Base-by-base conservation (phyloP, 1,140 invertebrate genomes). In the Homalodisca vitripennis region DNA sequence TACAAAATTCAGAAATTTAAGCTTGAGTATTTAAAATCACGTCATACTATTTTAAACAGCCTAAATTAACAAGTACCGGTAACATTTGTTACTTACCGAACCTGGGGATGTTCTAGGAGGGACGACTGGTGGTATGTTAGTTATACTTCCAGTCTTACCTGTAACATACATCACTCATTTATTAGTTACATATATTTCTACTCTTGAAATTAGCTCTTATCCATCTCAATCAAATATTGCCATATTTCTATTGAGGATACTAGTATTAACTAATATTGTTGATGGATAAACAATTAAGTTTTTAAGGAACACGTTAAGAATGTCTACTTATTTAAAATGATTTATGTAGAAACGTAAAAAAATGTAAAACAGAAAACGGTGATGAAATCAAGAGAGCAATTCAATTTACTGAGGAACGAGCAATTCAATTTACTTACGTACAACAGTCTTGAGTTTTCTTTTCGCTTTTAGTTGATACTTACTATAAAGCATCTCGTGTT, bases 81-180 rank as follows among this genome's bases (percentile, higher is more conserved):
- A 41, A 41, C 6, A 6, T 41, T 41, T 6, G 17, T 10, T 41
- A 41, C 34, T 41, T 41, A 88, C 88, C 66, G 86, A 85, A 80
- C 86, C 87, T 13, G 92, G 91, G 47, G 91, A 92, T 62, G 89
- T 83, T 75, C 92, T 82, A 3, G 92, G 92, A 31, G 92, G 92
- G 41, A 91, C 86, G 67, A 86, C 83, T 26, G 91, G 91, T 22
- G 91, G 90, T 13, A 74, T 70, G 65, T 73, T 74, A 12, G 67
- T 63, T 17, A 70, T 1, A 62, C 62, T 65, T 13, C 64, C 69
- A 67, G 67, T 47, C 57, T 71, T 75, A 60, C 73, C 73, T 74
- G 48, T 27, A 69, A 62, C 71, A 60, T 10, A 60, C 20, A 53
- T n/a, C 34, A 41, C 34, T 10, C 17, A 10, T 10, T 41, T 10